Conservation (phyloP, 2,888 invertebrate species). For the Steinernema carpocapsae region DNA sequence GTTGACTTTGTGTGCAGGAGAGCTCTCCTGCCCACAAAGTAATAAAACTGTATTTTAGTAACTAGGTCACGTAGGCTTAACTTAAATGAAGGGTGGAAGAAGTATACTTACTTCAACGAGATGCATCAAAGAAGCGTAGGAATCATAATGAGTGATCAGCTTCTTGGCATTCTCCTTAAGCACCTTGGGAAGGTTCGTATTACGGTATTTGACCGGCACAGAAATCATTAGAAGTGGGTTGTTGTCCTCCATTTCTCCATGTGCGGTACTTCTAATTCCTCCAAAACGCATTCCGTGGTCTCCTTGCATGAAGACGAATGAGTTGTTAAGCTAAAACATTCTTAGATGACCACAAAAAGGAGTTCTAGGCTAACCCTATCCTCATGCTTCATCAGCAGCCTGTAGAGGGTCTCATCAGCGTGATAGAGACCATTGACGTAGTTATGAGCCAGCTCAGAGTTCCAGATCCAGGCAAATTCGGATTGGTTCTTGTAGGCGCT, state of each 20-base stretch:
- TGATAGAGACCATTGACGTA: slow-evolving; percentile 33
- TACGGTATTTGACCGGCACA: not conserved
- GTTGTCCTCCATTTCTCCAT: slow-evolving; percentile 36
- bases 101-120: not conserved
- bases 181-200: not conserved
- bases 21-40: too few relatives aligned
- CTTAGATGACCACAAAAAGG: not conserved
- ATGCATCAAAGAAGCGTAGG: slow-evolving; percentile 34
- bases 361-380: slow-evolving; percentile 11
- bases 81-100: too few relatives aligned
- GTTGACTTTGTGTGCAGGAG: too few relatives aligned
- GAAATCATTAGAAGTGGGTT: slow-evolving; percentile 36
- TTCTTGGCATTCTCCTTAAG: slow-evolving; percentile 26
- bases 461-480: slow-evolving; percentile 1
- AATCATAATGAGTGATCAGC: slow-evolving; percentile 38
- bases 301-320: slow-evolving; percentile 38
- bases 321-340: slow-evolving; percentile 36
- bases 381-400: slow-evolving; percentile 26
- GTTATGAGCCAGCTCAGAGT: slow-evolving; percentile 18
- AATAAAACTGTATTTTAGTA: too few relatives aligned
- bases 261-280: not conserved
- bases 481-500: slow-evolving; percentile 33
- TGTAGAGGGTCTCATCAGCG: slow-evolving; percentile 37
- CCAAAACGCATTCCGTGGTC: slow-evolving; percentile 39
- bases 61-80: slow-evolving; percentile 39